Base-by-base conservation (phyloP, 2,113 vertebrate genomes). In the Antigone vipio region DNA sequence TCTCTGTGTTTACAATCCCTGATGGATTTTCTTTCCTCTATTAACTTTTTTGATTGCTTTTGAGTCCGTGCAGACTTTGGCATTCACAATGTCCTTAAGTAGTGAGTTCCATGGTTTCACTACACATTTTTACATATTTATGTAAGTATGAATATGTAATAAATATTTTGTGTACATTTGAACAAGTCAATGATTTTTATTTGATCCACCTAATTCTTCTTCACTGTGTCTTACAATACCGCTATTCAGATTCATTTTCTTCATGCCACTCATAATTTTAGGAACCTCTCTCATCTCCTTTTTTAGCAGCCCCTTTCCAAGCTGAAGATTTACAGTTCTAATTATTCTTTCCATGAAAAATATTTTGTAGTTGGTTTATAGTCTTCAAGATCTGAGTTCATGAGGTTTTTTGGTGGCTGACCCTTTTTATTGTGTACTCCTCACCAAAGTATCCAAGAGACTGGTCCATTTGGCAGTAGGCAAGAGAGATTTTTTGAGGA, bases 41-140 rank as follows among this genome's bases (percentile, higher is more conserved):
- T 91, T 95, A 93, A 77, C 50, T 91, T 93, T 88, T 90, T 76
- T 90, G 88, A 66, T 86, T 92, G 71, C 58, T 92, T 96, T 85
- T 63, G 47, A 63, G 55, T 77, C 82, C 1, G 0, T 66, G 88
- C 55, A 64, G 67, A 76, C 67, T 93, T 1, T 64, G 53, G 29
- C 64, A 45, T 73, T 94, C 86, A 56, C 67, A 47, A 0, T 80
- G 72, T 79, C 72, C 84, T 86, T 66, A 79, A 88, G 59, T 40
- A 74, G 8, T 26, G 69, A 89, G 15, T 66, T 85, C 32, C 55
- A 78, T 34, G 40, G 71, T 94, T 91, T 83, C 66, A 45, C 75
- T 72, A 9, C 63, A 42, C 11, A 22, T 91, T 95, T 78, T 58
- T 82, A 62, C 15, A 9, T 91, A 73, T 52, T 89, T 89, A 53